Conservation (phyloP, 92 coral and sea anemone species). For the Chrysogorgia sp. region DNA sequence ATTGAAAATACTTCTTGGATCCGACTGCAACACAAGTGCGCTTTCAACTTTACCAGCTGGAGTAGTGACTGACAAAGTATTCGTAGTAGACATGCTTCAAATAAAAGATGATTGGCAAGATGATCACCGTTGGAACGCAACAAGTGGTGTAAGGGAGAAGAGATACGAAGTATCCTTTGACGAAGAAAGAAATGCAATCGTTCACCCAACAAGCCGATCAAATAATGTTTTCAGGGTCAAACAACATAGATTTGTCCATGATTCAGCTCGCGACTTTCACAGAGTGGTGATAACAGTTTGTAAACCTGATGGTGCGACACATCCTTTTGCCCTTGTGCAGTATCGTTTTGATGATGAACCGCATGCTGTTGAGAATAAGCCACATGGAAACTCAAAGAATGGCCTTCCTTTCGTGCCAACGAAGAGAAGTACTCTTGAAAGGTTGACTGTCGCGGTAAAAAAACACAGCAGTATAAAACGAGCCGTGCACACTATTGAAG, state of each 20-base stretch:
- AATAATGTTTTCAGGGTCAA: constrained; percentile 35
- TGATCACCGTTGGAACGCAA: constrained; percentile 49
- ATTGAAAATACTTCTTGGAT: constrained; percentile 44
- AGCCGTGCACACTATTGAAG: constrained; percentile 51
- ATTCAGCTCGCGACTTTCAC: constrained; percentile 60
- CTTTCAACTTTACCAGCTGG: constrained; percentile 34
- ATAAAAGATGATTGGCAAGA: constrained; percentile 64
- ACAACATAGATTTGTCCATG: constrained; percentile 48
- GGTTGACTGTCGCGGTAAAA: constrained; percentile 48
- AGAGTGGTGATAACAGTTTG: constrained; percentile 46
- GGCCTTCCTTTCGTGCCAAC: constrained; percentile 57
- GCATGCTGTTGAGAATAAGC: constrained; percentile 48
- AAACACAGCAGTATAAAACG: constrained; percentile 56
- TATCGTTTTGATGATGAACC: constrained; percentile 57
- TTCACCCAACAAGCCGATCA: constrained; percentile 30
- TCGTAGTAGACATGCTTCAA: constrained; percentile 14
- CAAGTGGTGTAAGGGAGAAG: constrained; percentile 43
- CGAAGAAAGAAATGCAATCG: constrained; percentile 22
- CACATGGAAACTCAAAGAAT: constrained; percentile 61
- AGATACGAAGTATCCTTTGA: constrained; percentile 37
- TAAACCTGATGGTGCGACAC: constrained; percentile 50
- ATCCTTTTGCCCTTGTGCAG: constrained; percentile 59
- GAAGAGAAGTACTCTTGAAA: constrained; percentile 56
- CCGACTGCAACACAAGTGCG: constrained; percentile 38
- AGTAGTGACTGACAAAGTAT: constrained; percentile 23